These are phyloP conservation scores for Merodon equestris DNA, from an alignment of 2,888 invertebrate genomes.

Conservation along the genomic window DNA sequence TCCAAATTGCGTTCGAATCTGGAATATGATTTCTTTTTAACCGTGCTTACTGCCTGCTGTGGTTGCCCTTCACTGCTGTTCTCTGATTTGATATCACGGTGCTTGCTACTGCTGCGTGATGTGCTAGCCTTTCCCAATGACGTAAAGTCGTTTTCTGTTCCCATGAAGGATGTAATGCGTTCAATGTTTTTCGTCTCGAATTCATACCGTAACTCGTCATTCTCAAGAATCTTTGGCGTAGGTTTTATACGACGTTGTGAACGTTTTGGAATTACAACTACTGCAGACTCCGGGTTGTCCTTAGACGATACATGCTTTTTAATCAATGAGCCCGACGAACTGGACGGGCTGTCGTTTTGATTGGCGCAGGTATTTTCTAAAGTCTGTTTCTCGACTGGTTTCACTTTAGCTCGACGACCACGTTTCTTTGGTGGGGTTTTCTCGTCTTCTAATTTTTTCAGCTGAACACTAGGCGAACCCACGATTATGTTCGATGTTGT, in stretches of 20 bases:
- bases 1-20: slow-evolving; percentile 70
- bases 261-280: slow-evolving; percentile 76
- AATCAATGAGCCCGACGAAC: slow-evolving; percentile 21
- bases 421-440: slow-evolving; percentile 77
- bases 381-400: slow-evolving; percentile 37
- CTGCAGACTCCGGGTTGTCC: slow-evolving; percentile 84
- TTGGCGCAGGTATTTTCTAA: slow-evolving; percentile 20
- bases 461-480: slow-evolving; percentile 46
- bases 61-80: slow-evolving; percentile 69
- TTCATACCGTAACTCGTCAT: slow-evolving; percentile 82
- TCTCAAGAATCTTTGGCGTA: slow-evolving; percentile 84
- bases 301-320: slow-evolving; percentile 80
- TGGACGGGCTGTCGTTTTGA: slow-evolving; percentile 30
- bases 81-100: slow-evolving; percentile 61
- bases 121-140: slow-evolving; percentile 24
- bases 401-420: slow-evolving; percentile 76
- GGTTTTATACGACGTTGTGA: slow-evolving; percentile 83
- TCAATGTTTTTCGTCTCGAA: slow-evolving; percentile 82
- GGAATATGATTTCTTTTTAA: slow-evolving; percentile 75
- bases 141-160: slow-evolving; percentile 36
- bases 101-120: slow-evolving; percentile 57
- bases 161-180: slow-evolving; percentile 78
- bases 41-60: slow-evolving; percentile 71
- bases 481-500: slow-evolving; percentile 15
- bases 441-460: slow-evolving; percentile 70